Conservation (phyloP, 30 jellyfish, hydroid and myxozoan genomes). For the Hydractinia symbiolongicarpus region DNA sequence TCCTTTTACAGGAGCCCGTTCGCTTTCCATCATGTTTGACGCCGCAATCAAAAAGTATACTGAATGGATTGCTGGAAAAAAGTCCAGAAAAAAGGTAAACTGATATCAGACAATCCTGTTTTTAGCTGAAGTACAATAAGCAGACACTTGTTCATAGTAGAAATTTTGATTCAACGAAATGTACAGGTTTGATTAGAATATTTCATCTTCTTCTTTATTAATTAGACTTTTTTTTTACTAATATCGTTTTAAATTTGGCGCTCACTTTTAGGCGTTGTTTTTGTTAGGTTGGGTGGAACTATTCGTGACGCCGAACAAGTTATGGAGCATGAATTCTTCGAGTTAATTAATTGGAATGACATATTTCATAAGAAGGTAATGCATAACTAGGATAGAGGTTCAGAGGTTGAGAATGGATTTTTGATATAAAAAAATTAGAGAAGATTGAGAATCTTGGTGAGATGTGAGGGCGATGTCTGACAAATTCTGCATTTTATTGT, state of each 20-base stretch:
- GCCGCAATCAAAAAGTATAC: slow-evolving; percentile 49
- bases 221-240: too few relatives aligned
- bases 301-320: slow-evolving; percentile 79
- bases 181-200: too few relatives aligned
- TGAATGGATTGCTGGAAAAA: slow-evolving; percentile 64
- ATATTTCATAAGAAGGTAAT: slow-evolving; percentile 64
- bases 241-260: too few relatives aligned
- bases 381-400: too few relatives aligned
- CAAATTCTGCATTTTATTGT: too few relatives aligned
- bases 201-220: too few relatives aligned
- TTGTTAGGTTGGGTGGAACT: slow-evolving; percentile 84
- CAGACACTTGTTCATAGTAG: too few relatives aligned
- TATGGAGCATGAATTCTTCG: slow-evolving; percentile 77
- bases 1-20: slow-evolving; percentile 67
- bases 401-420: too few relatives aligned
- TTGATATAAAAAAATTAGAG: too few relatives aligned
- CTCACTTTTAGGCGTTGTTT: background rate
- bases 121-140: too few relatives aligned
- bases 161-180: background rate
- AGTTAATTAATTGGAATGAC: slow-evolving; percentile 69
- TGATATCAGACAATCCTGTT: too few relatives aligned
- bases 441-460: background rate
- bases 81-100: slow-evolving; percentile 44
- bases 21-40: slow-evolving; percentile 76
- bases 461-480: too few relatives aligned